Evolutionary conservation across 2,888 invertebrate species (phyloP).

Genomic region (Beris morrisii): DNA sequence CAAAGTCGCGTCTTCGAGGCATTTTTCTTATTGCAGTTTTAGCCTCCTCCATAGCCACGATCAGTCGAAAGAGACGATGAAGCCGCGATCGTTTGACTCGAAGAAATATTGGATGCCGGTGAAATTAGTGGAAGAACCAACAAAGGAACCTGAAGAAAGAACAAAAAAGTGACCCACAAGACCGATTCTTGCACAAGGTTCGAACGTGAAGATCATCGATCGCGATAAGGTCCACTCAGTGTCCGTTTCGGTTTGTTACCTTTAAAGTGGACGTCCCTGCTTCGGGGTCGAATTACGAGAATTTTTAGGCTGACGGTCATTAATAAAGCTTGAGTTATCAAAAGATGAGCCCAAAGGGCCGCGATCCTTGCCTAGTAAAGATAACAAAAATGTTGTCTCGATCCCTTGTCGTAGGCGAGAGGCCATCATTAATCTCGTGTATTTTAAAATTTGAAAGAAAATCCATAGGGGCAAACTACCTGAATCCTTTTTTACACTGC

Average conservation of each 20-base stretch:
- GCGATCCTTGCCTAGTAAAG: too few species aligned
- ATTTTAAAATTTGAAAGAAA: too few species aligned
- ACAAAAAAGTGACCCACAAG: slow-evolving; percentile 23
- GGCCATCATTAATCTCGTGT: too few species aligned
- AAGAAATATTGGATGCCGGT: slow-evolving; percentile 12
- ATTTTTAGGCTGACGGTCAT: slow-evolving; percentile 31
- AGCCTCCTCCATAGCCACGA: too few species aligned
- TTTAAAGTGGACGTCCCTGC: slow-evolving; percentile 32
- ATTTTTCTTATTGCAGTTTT: slow-evolving; percentile 12
- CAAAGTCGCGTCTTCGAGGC: slow-evolving; percentile 7
- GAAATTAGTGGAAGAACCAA: slow-evolving; percentile 5
- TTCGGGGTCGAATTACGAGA: slow-evolving; percentile 31
- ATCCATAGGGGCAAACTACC: too few species aligned
- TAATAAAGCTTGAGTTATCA: slow-evolving; percentile 19
- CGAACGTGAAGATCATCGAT: slow-evolving; percentile 27
- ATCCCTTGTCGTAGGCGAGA: too few species aligned
- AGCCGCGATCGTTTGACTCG: not conserved
- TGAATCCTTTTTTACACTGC: too few species aligned
- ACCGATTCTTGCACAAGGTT: slow-evolving; percentile 16
- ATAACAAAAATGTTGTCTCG: too few species aligned
- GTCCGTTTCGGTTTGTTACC: slow-evolving; percentile 34
- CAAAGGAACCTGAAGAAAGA: not conserved
- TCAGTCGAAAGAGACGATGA: too few species aligned
- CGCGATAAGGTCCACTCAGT: slow-evolving; percentile 26
- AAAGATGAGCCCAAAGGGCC: slow-evolving; percentile 3